These are phyloP conservation scores for Macrotrachela quadricornifera DNA, from an alignment of 1,140 invertebrate genomes.

Conservation along the genomic window DNA sequence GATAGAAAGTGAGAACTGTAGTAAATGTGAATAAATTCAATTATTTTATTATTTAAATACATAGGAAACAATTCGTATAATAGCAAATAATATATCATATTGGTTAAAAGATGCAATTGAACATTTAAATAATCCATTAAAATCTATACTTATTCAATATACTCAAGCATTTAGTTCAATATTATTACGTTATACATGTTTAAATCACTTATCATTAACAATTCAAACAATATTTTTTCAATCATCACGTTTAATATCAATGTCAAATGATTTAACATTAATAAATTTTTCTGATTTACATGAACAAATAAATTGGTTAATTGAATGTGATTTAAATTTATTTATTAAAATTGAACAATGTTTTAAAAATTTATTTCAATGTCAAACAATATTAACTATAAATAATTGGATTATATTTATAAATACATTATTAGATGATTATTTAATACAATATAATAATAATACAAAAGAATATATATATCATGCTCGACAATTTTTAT, in stretches of 20 bases:
- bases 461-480: conserved; percentile 32
- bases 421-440: conserved; percentile 62
- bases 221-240: conserved; percentile 85
- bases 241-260: conserved; percentile 77
- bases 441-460: conserved; percentile 51
- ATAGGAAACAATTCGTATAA: conserved; percentile 47
- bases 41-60: no score
- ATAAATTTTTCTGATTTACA: conserved; percentile 89
- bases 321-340: conserved; percentile 65
- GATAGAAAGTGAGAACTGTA: no score
- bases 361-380: conserved; percentile 74
- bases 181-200: conserved; percentile 73
- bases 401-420: conserved; percentile 95
- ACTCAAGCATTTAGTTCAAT: conserved; percentile 82
- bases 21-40: no score
- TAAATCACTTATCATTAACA: conserved; percentile 92
- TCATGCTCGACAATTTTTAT: conserved; percentile 61
- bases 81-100: conserved; percentile 67
- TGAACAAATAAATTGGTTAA: conserved; percentile 81
- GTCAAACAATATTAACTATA: conserved; percentile 49
- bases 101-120: conserved; percentile 65
- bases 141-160: conserved; percentile 55
- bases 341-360: conserved; percentile 69
- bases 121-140: conserved; percentile 59
- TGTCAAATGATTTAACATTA: conserved; percentile 82